Percentiles rank a stretch among this genome's conserved stretches.
Evolutionary conservation across 2,888 invertebrate species (phyloP).

Genomic region (Cryptus viduatorius): DNA sequence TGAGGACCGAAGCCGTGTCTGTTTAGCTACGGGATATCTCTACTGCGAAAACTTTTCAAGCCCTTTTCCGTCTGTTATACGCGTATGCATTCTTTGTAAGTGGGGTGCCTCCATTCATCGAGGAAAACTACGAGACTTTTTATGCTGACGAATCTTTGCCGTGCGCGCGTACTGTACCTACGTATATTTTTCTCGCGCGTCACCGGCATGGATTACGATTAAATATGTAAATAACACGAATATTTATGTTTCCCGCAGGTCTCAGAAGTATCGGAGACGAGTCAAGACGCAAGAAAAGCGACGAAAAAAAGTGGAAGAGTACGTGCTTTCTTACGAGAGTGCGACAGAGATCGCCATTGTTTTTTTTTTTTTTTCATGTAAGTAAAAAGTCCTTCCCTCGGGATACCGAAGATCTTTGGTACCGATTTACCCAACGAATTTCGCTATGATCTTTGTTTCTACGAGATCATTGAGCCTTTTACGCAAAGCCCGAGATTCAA

Average conservation of each 20-base stretch:
- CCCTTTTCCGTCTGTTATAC: not conserved
- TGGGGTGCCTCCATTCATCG: slow-evolving; percentile 8
- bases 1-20: slow-evolving; percentile 39
- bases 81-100: not conserved
- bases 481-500: not conserved
- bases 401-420: not conserved
- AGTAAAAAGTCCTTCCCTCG: not conserved
- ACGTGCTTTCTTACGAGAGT: not conserved
- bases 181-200: slow-evolving; percentile 51
- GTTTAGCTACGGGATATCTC: slow-evolving; percentile 64
- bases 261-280: not conserved
- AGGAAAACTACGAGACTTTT: slow-evolving; percentile 1
- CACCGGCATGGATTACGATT: slow-evolving; percentile 53
- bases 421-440: not conserved
- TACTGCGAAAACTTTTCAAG: slow-evolving; percentile 60
- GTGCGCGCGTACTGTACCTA: not conserved
- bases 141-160: not conserved
- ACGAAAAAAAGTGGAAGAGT: not conserved
- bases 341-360: not conserved
- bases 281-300: not conserved
- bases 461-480: not conserved
- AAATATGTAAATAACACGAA: slow-evolving; percentile 63
- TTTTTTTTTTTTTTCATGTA: not conserved
- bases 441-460: not conserved
- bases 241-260: slow-evolving; percentile 48